These are phyloP conservation scores for Diadromus collaris DNA, from an alignment of 2,888 invertebrate species.

Conservation along the genomic window DNA sequence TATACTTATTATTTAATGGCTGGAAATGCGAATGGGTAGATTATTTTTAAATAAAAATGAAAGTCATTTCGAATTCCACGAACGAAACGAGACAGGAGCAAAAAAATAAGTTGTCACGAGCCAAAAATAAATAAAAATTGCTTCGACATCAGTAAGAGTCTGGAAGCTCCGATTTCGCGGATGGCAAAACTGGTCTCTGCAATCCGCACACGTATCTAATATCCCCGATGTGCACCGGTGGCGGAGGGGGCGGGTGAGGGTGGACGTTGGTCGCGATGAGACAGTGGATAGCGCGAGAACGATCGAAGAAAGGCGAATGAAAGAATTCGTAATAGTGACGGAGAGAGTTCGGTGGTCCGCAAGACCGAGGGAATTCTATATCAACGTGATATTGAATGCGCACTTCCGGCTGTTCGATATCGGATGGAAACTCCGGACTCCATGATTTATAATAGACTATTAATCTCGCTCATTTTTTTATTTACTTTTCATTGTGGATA, in stretches of 20 bases:
- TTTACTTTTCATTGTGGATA: neutral
- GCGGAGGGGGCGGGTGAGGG: neutral
- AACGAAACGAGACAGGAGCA: neutral
- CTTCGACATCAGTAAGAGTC: conserved; percentile 1
- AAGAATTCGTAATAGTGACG: neutral
- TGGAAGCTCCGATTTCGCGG: conserved; percentile 12
- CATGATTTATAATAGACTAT: neutral
- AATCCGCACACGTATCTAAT: conserved; percentile 76
- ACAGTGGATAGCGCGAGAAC: neutral
- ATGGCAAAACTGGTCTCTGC: conserved; percentile 54
- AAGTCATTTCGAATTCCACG: neutral
- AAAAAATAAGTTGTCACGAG: conserved; percentile 3
- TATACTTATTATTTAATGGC: too few relatives aligned
- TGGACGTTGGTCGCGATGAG: neutral
- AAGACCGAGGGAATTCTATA: neutral
- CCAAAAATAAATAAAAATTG: neutral
- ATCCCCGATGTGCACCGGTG: conserved; percentile 64
- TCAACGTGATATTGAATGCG: neutral
- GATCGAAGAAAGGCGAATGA: conserved; percentile 5
- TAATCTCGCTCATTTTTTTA: neutral
- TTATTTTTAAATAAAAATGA: neutral
- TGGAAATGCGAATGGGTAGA: neutral
- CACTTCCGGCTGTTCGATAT: neutral
- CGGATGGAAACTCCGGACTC: neutral
- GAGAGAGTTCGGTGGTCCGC: neutral